phyloP scores from a whole-genome alignment of 2,888 invertebrate species.

The Ichneumoninae sp. region DNA sequence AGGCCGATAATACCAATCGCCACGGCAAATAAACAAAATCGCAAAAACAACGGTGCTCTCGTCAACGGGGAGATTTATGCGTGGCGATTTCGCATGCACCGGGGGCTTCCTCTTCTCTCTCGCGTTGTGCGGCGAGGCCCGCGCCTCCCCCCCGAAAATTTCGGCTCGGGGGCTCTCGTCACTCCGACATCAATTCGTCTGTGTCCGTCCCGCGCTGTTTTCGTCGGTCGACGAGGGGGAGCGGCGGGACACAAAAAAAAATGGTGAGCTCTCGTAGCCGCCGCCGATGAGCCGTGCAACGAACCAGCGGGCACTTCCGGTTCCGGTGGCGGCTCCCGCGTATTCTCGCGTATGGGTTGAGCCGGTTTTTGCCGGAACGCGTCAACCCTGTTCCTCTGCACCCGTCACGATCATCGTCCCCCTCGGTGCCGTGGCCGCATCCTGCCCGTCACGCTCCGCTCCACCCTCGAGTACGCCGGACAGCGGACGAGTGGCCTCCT shows the following conservation, averaged over 20 bases:
- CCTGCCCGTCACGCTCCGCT: slow-evolving; percentile 44
- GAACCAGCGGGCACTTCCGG: slow-evolving; percentile 63
- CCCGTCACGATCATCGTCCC: slow-evolving; percentile 17
- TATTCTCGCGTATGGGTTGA: slow-evolving; percentile 55
- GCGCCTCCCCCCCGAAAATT: not conserved
- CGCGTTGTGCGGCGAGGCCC: slow-evolving; percentile 13
- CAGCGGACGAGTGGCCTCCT: slow-evolving; percentile 3
- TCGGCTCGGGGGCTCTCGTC: slow-evolving; percentile 23
- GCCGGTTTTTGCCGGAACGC: slow-evolving; percentile 60
- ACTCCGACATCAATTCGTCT: slow-evolving; percentile 54
- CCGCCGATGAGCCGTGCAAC: slow-evolving; percentile 39
- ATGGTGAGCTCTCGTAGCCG: not conserved
- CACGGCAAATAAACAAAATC: slow-evolving; percentile 53
- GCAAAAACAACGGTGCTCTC: slow-evolving; percentile 54
- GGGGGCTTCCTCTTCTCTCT: slow-evolving; percentile 14
- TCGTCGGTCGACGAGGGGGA: not conserved
- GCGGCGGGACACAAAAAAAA: not conserved
- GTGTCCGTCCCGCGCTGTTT: slow-evolving; percentile 39
- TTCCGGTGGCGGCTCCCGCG: slow-evolving; percentile 57
- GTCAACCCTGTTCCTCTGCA: slow-evolving; percentile 7
- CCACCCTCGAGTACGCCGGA: not conserved
- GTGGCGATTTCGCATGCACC: slow-evolving; percentile 47
- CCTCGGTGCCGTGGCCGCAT: slow-evolving; percentile 7
- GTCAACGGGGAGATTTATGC: slow-evolving; percentile 65
- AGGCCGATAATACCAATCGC: slow-evolving; percentile 49